A percentile compares a stretch with the other conserved stretches of the same genome.
Evolutionary conservation across 2,888 invertebrate genomes (phyloP).

Genomic region (Esperia sulphurella): DNA sequence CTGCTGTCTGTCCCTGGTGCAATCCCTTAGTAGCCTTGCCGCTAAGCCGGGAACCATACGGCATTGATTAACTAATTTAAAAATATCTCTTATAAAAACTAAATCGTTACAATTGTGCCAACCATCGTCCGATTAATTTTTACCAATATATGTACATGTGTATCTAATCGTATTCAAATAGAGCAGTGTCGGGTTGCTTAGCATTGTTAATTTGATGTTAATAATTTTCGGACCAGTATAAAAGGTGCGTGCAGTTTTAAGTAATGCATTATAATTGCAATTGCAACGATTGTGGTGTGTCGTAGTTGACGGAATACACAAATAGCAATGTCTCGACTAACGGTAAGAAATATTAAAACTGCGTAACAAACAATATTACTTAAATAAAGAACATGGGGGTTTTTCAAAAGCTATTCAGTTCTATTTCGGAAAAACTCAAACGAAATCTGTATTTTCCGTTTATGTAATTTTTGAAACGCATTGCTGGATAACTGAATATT

Average conservation of each 20-base stretch:
- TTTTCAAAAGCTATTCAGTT: too few relatives aligned
- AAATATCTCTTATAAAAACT: too few relatives aligned
- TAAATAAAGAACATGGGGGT: too few relatives aligned
- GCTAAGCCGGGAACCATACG: too few relatives aligned
- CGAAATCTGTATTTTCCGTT: too few relatives aligned
- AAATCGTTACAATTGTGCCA: slow-evolving; percentile 1
- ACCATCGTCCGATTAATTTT: slow-evolving; percentile 14
- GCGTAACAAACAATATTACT: too few relatives aligned
- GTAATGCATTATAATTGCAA: slow-evolving; percentile 52
- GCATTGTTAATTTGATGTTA: slow-evolving; percentile 71
- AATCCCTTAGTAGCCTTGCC: too few relatives aligned
- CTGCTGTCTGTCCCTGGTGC: too few relatives aligned
- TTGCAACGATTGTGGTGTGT: slow-evolving; percentile 49
- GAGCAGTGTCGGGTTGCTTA: slow-evolving; percentile 56
- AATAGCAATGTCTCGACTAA: slow-evolving; percentile 62
- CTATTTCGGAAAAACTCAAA: too few relatives aligned
- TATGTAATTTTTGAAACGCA: too few relatives aligned
- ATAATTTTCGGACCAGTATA: slow-evolving; percentile 69
- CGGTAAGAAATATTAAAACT: slow-evolving; percentile 47
- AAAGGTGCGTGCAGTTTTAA: slow-evolving; percentile 60
- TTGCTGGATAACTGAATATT: too few relatives aligned
- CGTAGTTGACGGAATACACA: slow-evolving; percentile 24
- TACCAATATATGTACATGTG: not conserved
- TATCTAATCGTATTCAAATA: slow-evolving; percentile 70
- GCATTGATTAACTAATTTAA: too few relatives aligned